Evolutionary conservation across 2,113 vertebrate genomes (phyloP), one percentile per base, ranked within the genome.

Genomic region (Erythrocercus mccallii): DNA sequence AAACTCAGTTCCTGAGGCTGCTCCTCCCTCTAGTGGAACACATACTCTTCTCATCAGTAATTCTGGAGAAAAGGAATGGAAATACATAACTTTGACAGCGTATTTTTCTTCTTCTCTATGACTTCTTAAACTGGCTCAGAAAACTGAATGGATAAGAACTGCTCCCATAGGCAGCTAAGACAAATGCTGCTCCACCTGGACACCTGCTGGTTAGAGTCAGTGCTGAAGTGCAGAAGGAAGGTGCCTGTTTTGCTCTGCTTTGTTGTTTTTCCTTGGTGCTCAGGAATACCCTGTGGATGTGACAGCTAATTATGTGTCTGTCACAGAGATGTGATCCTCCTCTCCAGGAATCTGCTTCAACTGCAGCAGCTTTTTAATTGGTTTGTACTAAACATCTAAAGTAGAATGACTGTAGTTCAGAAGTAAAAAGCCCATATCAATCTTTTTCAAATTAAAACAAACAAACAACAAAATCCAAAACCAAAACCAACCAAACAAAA

Each of bases 21-120:
- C 40, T 97, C 60, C 91, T 94, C 96, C 92, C 86, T 95, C 94
- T 97, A 94, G 94, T 96, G 91, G 86, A 97, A 86, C 51, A 81
- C 51, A 81, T 37, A 74, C 18, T 90, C 27, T 93, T 88, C 56
- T 91, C 17, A 6, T 18, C 47, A 91, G 48, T 68, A 71, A 33
- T 69, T 89, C 44, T 79, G 37, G 57, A 40, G 20, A 79, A 87
- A 64, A 81, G 3, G 22, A 54, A 30, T 60, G 28, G 72, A 84
- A 94, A 83, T 58, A 30, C 2, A 3, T 38, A 70, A 56, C 20
- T 1, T 9, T 84, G 60, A 9, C n/a, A 71, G 13, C 2, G 0
- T 19, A 9, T 35, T 56, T 54, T 89, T 56, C 31, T 69, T 78
- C 27, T 45, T 90, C 16, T 40, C 25, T 7, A 2, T 60, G n/a